phyloP scores from a whole-genome alignment of 1,140 invertebrate genomes.

The Drosophila carrolli region DNA sequence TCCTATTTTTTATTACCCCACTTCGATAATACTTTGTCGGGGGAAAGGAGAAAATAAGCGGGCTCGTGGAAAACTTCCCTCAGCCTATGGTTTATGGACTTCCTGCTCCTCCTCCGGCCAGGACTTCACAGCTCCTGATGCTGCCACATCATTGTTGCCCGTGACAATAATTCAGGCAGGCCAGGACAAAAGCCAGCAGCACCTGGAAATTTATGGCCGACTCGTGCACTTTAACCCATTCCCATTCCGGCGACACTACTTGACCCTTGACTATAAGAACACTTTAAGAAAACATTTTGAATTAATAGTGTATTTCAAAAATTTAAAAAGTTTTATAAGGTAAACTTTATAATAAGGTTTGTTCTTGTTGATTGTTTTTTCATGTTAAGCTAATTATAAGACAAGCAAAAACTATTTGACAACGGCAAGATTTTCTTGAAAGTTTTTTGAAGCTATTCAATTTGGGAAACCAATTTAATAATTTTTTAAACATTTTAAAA shows the following conservation, averaged over 20 bases:
- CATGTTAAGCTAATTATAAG: too few species aligned
- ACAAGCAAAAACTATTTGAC: too few species aligned
- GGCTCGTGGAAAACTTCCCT: neutral
- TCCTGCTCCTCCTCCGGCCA: constrained; percentile 1
- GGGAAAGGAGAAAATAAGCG: neutral
- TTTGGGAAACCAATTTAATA: too few species aligned
- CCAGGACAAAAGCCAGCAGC: constrained; percentile 40
- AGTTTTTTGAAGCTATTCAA: too few species aligned
- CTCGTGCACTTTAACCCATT: constrained; percentile 27
- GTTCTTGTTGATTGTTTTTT: too few species aligned
- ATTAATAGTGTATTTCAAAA: too few species aligned
- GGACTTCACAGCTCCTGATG: constrained; percentile 17
- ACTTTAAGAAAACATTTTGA: constrained; percentile 8
- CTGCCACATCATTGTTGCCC: constrained; percentile 52
- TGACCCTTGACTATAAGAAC: constrained; percentile 31
- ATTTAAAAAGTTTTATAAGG: too few species aligned
- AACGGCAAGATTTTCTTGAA: too few species aligned
- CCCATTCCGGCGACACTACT: constrained; percentile 4
- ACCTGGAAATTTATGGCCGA: constrained; percentile 46
- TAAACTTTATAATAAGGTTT: too few species aligned
- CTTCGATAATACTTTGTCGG: constrained; percentile 45
- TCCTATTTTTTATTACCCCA: constrained; percentile 58
- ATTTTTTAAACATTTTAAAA: too few species aligned
- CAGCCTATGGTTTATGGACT: constrained; percentile 49
- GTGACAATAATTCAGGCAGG: constrained; percentile 48